phyloP scores from a whole-genome alignment of 2,113 vertebrate genomes.

The Ia io region DNA sequence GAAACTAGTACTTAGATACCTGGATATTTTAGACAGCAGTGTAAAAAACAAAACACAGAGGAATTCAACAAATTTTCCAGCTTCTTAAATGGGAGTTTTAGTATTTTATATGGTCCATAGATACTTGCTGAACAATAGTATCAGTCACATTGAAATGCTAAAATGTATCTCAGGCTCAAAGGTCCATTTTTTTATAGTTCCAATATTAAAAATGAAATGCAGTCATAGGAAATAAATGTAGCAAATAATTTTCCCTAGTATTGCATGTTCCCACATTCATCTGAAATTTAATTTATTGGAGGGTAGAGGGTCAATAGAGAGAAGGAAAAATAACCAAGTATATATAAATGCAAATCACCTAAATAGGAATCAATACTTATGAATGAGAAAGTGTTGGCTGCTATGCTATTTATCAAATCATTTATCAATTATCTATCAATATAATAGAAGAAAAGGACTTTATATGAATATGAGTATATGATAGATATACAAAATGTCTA shows the following conservation, averaged over 20 bases:
- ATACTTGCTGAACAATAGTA: constrained; percentile 40
- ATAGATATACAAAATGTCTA: neutral
- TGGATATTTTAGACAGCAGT: neutral
- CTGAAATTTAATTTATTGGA: constrained; percentile 51
- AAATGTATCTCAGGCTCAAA: constrained; percentile 10
- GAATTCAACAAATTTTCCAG: neutral
- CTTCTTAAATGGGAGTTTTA: neutral
- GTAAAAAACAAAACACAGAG: neutral
- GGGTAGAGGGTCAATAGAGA: neutral
- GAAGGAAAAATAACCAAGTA: neutral
- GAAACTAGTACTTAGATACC: neutral
- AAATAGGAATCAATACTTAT: constrained; percentile 31
- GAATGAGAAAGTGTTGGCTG: constrained; percentile 1
- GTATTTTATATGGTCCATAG: constrained; percentile 31
- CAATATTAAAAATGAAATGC: constrained; percentile 56
- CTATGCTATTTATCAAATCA: constrained; percentile 16
- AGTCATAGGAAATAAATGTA: constrained; percentile 41
- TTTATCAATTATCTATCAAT: neutral
- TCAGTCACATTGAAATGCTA: constrained; percentile 43
- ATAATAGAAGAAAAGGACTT: neutral
- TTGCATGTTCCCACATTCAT: constrained; percentile 25
- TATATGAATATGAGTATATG: neutral
- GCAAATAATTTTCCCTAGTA: constrained; percentile 49
- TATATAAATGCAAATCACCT: constrained; percentile 62
- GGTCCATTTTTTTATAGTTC: constrained; percentile 29